Percentiles rank a stretch among this genome's conserved stretches.
Conservation (phyloP, 1,140 invertebrate species). For the Penaeus japonicus region DNA sequence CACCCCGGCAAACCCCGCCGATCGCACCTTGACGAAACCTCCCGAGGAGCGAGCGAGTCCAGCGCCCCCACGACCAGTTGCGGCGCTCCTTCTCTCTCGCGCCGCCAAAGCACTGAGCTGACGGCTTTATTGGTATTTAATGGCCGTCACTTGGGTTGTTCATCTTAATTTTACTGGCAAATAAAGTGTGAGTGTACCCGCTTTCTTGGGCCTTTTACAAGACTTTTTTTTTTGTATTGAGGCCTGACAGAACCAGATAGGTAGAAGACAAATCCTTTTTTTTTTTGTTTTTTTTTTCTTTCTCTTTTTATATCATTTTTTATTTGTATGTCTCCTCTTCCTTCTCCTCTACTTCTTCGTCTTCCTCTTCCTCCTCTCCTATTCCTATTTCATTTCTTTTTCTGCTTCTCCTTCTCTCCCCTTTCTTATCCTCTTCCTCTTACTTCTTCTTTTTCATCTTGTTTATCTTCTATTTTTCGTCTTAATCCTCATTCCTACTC, state of each 20-base stretch:
- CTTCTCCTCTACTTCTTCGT: background rate
- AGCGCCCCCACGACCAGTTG: constrained; percentile 25
- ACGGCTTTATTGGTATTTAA: constrained; percentile 51
- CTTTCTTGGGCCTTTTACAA: background rate
- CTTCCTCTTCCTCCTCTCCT: background rate
- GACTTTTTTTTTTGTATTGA: constrained; percentile 17
- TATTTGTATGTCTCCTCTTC: background rate
- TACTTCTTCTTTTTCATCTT: too few relatives aligned
- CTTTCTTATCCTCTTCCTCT: too few relatives aligned
- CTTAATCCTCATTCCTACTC: too few relatives aligned
- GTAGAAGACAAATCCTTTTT: background rate
- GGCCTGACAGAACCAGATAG: constrained; percentile 18
- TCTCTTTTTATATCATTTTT: background rate
- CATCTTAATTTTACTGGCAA: constrained; percentile 57
- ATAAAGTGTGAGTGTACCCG: constrained; percentile 52
- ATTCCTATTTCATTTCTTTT: background rate
- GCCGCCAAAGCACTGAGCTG: constrained; percentile 22
- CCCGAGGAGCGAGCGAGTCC: background rate
- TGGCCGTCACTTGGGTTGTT: constrained; percentile 48
- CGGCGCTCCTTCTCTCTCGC: too few relatives aligned
- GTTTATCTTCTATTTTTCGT: too few relatives aligned
- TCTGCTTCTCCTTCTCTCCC: too few relatives aligned
- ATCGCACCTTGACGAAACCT: too few relatives aligned
- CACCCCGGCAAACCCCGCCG: background rate
- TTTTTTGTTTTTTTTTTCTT: background rate